These are phyloP conservation scores for Apogon hyalosoma DNA, from an alignment of 2,797 vertebrate species.

Conservation along the genomic window DNA sequence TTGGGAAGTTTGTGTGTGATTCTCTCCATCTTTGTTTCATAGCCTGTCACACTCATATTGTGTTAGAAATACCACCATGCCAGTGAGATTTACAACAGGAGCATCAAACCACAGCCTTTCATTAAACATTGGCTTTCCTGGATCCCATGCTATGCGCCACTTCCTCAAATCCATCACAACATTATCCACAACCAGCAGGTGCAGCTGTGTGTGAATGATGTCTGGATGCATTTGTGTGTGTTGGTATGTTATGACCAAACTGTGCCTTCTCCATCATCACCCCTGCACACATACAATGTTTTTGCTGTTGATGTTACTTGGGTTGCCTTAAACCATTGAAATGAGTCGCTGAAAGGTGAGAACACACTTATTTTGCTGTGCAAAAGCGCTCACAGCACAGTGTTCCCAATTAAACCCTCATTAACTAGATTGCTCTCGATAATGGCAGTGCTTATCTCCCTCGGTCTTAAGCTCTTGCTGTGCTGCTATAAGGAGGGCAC, in stretches of 20 bases:
- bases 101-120: constrained; percentile 24
- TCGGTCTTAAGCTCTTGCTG: constrained; percentile 46
- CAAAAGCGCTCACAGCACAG: constrained; percentile 53
- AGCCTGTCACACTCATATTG: constrained; percentile 1
- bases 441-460: constrained; percentile 55
- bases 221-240: constrained; percentile 4
- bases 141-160: constrained; percentile 6
- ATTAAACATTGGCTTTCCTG: constrained; percentile 28
- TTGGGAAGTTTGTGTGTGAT: not conserved
- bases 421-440: constrained; percentile 67
- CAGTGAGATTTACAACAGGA: constrained; percentile 21
- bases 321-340: constrained; percentile 25
- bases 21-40: constrained; percentile 11
- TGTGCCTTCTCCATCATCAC: constrained; percentile 6
- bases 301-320: constrained; percentile 1
- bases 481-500: constrained; percentile 30
- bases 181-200: constrained; percentile 20
- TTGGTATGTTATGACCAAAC: not conserved
- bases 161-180: constrained; percentile 34
- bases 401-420: constrained; percentile 69
- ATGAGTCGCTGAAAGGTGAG: constrained; percentile 36
- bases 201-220: not conserved
- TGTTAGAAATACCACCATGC: constrained; percentile 4
- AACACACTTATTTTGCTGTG: constrained; percentile 42
- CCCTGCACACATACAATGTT: not conserved